Evolutionary conservation across 2,888 invertebrate species (phyloP), one percentile per base, ranked within the genome.

Genomic region (Ophonus ardosiacus): DNA sequence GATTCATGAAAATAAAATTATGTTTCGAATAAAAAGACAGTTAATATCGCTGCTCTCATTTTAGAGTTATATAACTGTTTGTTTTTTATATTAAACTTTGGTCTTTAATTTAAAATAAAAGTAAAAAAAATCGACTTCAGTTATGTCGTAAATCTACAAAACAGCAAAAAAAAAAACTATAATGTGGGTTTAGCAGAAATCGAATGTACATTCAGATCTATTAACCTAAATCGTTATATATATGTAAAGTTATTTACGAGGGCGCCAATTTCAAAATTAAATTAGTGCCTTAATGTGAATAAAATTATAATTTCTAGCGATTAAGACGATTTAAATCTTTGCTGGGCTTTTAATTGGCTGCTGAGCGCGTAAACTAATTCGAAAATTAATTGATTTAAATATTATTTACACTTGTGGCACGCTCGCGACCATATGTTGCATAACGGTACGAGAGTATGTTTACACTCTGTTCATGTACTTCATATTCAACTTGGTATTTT

Each of bases 221-320:
- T 68, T 38, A 68, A 68, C 31, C 21, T 21, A 24, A 68, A 38
- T 68, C 68, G 31, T 15, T 7, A n/a, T n/a, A 68, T 68, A 63
- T 63, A 68, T 68, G 38, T 57, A 31, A 78, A 78, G 15, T 78
- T 31, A 78, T 57, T 78, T 78, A 57, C 15, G 31, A 78, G n/a
- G 31, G 56, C 57, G 57, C 56, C 57, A 18, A 18, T 18, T 74
- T n/a, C n/a, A 76, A 18, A 15, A 57, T 78, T 24, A 78, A 78
- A 78, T 57, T 57, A 78, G 57, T 31, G 57, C n/a, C 21, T 74
- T 74, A 78, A 78, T 78, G 57, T 56, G 78, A 78, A 78, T 78
- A 78, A 78, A 78, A 78, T 78, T 78, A 78, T 78, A 78, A 78
- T 78, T 78, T 78, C 78, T 13, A 31, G 18, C 57, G 78, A 78